Conservation (phyloP, 2,797 vertebrate genomes). For the Otolemur crassicaudatus region DNA sequence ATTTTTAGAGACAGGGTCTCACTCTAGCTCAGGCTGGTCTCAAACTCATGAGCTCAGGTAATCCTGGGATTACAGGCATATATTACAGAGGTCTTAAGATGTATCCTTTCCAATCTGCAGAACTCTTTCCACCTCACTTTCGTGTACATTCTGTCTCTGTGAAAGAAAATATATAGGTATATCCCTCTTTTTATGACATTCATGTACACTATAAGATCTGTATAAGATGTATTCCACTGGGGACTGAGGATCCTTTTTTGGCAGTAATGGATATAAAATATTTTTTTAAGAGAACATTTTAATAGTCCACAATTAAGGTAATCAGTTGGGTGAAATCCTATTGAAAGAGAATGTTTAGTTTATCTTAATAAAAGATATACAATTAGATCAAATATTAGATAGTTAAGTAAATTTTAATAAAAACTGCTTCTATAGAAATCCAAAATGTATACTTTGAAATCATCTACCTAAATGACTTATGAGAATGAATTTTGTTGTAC, state of each 20-base stretch:
- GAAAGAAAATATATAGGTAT: not conserved
- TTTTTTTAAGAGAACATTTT: slow-evolving; percentile 38
- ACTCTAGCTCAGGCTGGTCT: too few species aligned
- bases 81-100: not conserved
- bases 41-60: too few species aligned
- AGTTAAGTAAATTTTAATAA: slow-evolving; percentile 45
- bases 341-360: not conserved
- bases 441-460: not conserved
- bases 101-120: not conserved
- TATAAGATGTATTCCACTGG: not conserved
- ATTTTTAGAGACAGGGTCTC: too few species aligned
- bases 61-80: not conserved
- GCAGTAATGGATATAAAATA: slow-evolving; percentile 30
- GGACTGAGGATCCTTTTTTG: not conserved
- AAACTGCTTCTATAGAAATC: not conserved
- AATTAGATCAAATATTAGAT: not conserved
- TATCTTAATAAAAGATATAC: not conserved
- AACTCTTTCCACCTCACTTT: not conserved
- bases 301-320: slow-evolving; percentile 21
- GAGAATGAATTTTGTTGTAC: slow-evolving; percentile 9
- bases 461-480: not conserved
- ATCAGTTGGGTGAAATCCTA: not conserved
- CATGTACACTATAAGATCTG: not conserved
- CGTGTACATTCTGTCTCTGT: not conserved
- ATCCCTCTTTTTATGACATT: not conserved